Base-by-base conservation (phyloP, 1,140 invertebrate genomes). In the Tetramorium simillimum region DNA sequence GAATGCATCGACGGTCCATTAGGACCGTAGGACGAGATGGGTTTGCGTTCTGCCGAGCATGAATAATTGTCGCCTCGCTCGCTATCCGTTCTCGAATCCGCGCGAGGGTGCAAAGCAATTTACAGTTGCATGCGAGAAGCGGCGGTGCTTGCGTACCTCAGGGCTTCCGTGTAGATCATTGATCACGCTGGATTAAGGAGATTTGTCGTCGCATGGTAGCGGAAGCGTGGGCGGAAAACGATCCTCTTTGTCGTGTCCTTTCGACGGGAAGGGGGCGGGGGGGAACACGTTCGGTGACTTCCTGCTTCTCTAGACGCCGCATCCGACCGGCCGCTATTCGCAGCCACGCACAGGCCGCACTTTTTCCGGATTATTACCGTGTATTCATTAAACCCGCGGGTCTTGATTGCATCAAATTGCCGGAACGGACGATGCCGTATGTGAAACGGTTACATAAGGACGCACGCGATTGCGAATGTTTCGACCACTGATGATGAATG, bases 141-240 rank as follows among this genome's bases (percentile, higher is more conserved):
- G 24, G 33, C 37, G 72, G 37, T 53, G 81, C 28, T 37, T 16
- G n/a, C 62, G 51, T 43, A 60, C 21, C 67, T 86, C 37, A 16
- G 37, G 33, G 43, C 80, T 46, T 49, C 80, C 80, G 46, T 76
- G 80, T 75, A 58, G 70, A 81, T 87, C 85, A 56, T 85, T 46
- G 88, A 56, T 86, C 85, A 87, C 88, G 86, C 33, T 72, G 76
- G 86, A 90, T 90, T 73, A 78, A 70, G 72, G 65, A 77, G 80
- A 92, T 92, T 92, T 92, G 92, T 92, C 92, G 90, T 86, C 88
- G 67, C 80, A 78, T 81, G 67, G 82, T 88, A 80, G 77, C 86
- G 86, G 82, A 92, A 91, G 87, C 90, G 90, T 92, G 88, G 92
- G 88, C 88, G 89, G 92, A 87, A 90, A 91, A 90, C 53, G 78